Conservation (phyloP, 2,888 invertebrate species). For the Steromphala cineraria region DNA sequence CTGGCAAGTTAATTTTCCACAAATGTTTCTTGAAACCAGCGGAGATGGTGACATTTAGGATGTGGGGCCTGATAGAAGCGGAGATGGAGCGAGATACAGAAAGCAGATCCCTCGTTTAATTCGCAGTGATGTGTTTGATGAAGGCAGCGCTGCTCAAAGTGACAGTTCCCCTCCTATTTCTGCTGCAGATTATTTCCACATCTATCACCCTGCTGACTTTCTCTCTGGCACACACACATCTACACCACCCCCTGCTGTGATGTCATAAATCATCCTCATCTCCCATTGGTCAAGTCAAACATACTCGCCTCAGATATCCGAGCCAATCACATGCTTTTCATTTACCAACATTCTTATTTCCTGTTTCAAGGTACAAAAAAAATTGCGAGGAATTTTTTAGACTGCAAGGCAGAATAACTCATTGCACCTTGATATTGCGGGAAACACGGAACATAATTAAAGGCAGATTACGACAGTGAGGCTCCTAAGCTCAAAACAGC, state of each 20-base stretch:
- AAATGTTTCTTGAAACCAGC: too few relatives aligned
- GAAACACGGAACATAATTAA: constrained; percentile 16
- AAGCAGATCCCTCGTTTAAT: not conserved
- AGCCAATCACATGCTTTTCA: constrained; percentile 16
- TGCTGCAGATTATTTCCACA: constrained; percentile 2
- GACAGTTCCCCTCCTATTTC: not conserved
- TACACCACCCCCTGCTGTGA: not conserved
- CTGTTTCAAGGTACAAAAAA: not conserved
- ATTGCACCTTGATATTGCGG: constrained; percentile 17
- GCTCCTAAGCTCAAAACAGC: not conserved
- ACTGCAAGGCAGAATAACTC: constrained; percentile 14
- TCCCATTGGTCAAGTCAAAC: constrained; percentile 7
- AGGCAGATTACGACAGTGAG: constrained; percentile 2
- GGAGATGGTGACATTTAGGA: not conserved
- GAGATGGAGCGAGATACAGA: not conserved
- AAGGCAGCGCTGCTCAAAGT: not conserved
- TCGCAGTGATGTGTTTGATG: not conserved
- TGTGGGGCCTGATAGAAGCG: not conserved
- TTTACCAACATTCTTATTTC: constrained; percentile 24
- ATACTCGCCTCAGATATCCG: not conserved
- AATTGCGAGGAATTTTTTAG: not conserved
- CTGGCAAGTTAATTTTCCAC: too few relatives aligned
- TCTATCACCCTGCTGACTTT: not conserved
- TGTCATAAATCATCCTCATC: not conserved
- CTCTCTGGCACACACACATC: not conserved